These are phyloP conservation scores for Drosophila macrospina DNA, from an alignment of 2,888 invertebrate genomes.

Conservation along the genomic window DNA sequence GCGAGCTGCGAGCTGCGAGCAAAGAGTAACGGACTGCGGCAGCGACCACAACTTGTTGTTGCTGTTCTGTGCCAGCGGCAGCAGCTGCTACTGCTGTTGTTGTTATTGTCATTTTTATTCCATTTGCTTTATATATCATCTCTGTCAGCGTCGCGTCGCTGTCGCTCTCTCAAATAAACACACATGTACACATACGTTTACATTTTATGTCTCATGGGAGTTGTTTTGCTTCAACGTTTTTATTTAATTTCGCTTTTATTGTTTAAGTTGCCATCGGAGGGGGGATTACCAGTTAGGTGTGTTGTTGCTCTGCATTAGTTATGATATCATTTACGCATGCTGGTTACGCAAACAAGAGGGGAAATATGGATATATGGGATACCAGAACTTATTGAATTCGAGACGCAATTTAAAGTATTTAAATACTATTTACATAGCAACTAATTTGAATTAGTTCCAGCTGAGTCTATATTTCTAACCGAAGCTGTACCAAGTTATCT, in stretches of 20 bases:
- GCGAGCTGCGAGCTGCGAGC: conserved; percentile 31
- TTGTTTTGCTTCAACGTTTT: conserved; percentile 36
- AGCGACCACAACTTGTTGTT: conserved; percentile 50
- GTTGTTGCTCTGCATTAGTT: conserved; percentile 17
- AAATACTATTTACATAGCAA: not conserved
- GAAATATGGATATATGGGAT: not conserved
- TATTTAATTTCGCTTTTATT: conserved; percentile 59
- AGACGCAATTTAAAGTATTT: too few species aligned
- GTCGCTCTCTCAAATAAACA: conserved; percentile 31
- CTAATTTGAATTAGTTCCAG: too few species aligned
- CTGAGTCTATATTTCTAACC: too few species aligned
- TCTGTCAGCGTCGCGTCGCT: conserved; percentile 17
- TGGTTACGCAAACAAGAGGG: conserved; percentile 5
- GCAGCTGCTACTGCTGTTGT: conserved; percentile 2
- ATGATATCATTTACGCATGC: conserved; percentile 34
- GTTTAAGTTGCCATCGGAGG: conserved; percentile 8
- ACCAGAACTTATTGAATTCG: too few species aligned
- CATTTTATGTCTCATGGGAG: conserved; percentile 23
- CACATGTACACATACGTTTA: not conserved
- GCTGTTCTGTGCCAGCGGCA: too few species aligned
- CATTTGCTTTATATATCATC: conserved; percentile 48
- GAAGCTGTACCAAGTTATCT: not conserved
- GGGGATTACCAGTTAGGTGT: conserved; percentile 7
- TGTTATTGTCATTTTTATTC: conserved; percentile 31
- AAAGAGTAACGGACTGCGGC: conserved; percentile 31